Conservation (phyloP, 2,797 vertebrate genomes). For the Otolemur crassicaudatus region DNA sequence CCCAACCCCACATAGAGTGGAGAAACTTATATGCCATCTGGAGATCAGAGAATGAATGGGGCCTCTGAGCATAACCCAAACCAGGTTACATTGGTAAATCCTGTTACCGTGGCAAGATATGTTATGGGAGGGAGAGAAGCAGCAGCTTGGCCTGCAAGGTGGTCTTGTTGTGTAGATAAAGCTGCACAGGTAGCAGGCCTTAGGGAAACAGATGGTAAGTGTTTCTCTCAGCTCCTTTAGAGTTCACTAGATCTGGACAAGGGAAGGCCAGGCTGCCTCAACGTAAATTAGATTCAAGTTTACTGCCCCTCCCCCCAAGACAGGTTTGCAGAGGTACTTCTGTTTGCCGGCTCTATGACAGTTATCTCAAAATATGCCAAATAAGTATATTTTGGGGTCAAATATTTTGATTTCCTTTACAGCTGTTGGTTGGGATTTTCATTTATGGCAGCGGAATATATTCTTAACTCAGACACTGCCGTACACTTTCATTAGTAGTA, state of each 20-base stretch:
- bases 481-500: slow-evolving; percentile 44
- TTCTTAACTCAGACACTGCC: background rate
- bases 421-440: background rate
- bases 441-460: background rate
- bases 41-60: background rate
- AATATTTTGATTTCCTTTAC: background rate
- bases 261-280: background rate
- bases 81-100: background rate
- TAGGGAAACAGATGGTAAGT: background rate
- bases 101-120: background rate
- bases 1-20: background rate
- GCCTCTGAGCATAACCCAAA: background rate
- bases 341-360: background rate
- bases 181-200: background rate
- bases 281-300: background rate
- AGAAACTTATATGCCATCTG: background rate
- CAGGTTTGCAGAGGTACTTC: background rate
- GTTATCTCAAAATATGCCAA: background rate
- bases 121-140: background rate
- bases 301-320: background rate
- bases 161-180: background rate
- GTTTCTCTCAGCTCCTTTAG: background rate
- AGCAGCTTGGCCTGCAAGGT: background rate
- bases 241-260: background rate
- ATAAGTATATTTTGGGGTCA: background rate